Percentiles rank a stretch among this genome's conserved stretches.
These are phyloP conservation scores for Lutra lutra DNA, from an alignment of 2,797 vertebrate species.

Conservation along the genomic window DNA sequence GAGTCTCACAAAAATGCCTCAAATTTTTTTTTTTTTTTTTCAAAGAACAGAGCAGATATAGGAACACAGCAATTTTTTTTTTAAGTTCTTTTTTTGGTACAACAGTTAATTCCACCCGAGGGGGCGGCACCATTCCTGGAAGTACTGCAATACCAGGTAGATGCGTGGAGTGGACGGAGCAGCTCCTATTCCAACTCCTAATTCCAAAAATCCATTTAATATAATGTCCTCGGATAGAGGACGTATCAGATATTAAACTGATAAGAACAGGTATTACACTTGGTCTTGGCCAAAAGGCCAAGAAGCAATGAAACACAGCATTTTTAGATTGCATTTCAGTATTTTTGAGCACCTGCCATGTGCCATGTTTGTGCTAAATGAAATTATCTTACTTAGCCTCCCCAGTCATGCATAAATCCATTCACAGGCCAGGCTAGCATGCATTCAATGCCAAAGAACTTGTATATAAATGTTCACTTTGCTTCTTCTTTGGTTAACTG, in stretches of 20 bases:
- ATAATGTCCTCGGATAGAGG: too few relatives aligned
- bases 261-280: too few relatives aligned
- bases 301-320: background rate
- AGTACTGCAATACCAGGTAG: too few relatives aligned
- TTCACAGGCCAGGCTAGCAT: background rate
- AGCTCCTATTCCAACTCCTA: too few relatives aligned
- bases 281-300: too few relatives aligned
- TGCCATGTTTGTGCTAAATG: background rate
- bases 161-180: too few relatives aligned
- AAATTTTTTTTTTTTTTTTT: background rate
- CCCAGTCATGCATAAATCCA: background rate
- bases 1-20: background rate
- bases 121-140: too few relatives aligned
- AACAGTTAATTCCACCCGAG: too few relatives aligned
- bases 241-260: too few relatives aligned
- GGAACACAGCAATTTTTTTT: background rate
- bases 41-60: background rate
- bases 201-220: too few relatives aligned
- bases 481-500: background rate
- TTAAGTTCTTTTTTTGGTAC: too few relatives aligned
- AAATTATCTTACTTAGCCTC: background rate
- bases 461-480: background rate
- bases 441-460: background rate
- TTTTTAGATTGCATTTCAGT: background rate
- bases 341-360: background rate